Evolutionary conservation across 2,113 vertebrate genomes (phyloP), one percentile per base, ranked within the genome.

Genomic region (Sprattus sprattus): DNA sequence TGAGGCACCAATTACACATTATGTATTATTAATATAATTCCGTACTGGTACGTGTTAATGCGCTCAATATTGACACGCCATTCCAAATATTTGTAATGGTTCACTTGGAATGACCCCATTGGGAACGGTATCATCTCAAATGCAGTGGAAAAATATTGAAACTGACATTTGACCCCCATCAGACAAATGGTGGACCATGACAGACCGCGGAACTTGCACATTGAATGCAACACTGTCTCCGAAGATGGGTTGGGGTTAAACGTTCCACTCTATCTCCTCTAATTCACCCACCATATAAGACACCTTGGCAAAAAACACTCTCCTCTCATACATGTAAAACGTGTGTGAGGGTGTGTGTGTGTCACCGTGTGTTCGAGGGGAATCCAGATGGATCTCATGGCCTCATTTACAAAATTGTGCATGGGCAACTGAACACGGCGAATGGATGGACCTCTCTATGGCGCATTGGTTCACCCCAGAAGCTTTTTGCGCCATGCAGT

Each of bases 401-500:
- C 10, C 45, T 85, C 47, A 90, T 91, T 88, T 92, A 67, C 87
- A 87, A 91, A 89, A 91, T 86, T 84, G 86, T 85, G 81, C 84
- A 87, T n/a, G 83, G 83, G 67, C 84, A 86, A 87, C 81, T 85
- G 81, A 88, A 82, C 82, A 81, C 83, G 52, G 50, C 49, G 25
- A 81, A 84, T 71, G 45, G 28, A 88, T 45, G 84, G 84, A n/a
- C 49, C 45, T 85, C 22, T 64, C 39, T 57, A 81, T 86, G 83
- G 80, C 87, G 83, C 90, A 87, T 83, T 67, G 47, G 60, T 83
- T 15, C 82, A 67, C 57, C 45, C 86, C 81, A 28, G 54, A 87
- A 83, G 88, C 86, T 93, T 92, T 91, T 92, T 81, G 87, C 88
- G 52, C 85, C 86, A 89, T 89, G 88, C 88, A 60, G 82, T 90